A percentile compares a stretch with the other conserved stretches of the same genome.
phyloP scores from a whole-genome alignment of 2,113 vertebrate species.

The Eonycteris spelaea region DNA sequence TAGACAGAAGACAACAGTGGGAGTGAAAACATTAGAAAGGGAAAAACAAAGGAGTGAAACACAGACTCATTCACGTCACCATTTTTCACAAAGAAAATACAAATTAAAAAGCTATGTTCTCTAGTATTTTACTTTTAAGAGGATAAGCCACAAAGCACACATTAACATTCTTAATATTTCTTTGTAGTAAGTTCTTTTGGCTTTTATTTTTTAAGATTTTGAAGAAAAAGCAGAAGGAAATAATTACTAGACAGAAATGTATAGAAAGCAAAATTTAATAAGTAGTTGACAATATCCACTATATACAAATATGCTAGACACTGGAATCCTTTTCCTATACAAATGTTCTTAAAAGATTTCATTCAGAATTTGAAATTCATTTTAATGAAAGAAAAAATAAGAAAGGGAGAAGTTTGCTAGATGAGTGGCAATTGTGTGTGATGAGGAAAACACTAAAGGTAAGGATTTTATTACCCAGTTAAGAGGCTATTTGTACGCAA shows the following conservation, averaged over 20 bases:
- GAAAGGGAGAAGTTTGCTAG: not conserved
- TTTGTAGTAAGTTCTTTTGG: not conserved
- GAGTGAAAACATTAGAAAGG: not conserved
- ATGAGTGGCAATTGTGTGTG: not conserved
- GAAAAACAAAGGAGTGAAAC: not conserved
- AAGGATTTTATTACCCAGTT: not conserved
- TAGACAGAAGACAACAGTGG: not conserved
- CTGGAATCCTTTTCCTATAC: not conserved
- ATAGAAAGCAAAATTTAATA: not conserved
- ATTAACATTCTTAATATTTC: conserved; percentile 10
- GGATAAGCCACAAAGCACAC: not conserved
- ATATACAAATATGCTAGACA: not conserved
- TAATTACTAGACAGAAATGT: not conserved
- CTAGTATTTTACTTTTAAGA: conserved; percentile 3
- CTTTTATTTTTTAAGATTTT: not conserved
- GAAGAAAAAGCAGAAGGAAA: not conserved
- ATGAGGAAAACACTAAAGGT: not conserved
- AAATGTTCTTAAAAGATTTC: not conserved
- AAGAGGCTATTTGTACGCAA: not conserved
- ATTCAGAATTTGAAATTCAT: conserved; percentile 30
- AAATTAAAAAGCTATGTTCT: not conserved
- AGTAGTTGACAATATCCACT: not conserved
- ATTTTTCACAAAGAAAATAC: conserved; percentile 1
- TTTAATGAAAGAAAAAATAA: conserved; percentile 8
- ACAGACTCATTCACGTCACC: not conserved